Conservation (phyloP, 2,113 vertebrate genomes). For the Serinus canaria region DNA sequence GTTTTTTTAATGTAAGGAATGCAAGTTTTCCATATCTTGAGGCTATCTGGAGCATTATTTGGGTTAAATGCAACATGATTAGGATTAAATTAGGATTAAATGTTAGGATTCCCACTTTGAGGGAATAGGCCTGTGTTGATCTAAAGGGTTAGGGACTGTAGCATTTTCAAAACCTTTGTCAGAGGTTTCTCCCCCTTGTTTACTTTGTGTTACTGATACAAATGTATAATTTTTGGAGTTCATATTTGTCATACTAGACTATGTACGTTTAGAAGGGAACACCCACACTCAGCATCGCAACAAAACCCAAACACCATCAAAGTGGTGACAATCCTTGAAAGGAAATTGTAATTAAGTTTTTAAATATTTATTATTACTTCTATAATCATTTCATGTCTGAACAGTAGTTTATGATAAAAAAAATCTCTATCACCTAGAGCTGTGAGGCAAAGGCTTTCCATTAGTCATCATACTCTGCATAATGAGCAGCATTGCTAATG, state of each 20-base stretch:
- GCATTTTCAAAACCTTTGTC: neutral
- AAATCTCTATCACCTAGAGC: neutral
- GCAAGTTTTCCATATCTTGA: neutral
- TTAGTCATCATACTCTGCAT: neutral
- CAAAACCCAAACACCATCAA: neutral
- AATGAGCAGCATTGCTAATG: neutral
- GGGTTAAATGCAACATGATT: neutral
- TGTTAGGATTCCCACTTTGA: neutral
- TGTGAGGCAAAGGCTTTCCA: neutral
- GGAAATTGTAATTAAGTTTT: neutral
- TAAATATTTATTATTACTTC: neutral
- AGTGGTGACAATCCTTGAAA: neutral
- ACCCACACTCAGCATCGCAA: neutral
- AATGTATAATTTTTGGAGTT: neutral
- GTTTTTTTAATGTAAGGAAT: neutral
- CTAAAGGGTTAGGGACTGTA: neutral
- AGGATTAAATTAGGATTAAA: neutral
- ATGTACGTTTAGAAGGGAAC: neutral
- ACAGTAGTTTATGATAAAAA: neutral
- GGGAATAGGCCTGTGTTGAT: neutral
- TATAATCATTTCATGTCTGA: neutral
- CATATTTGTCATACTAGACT: neutral
- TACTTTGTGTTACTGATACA: neutral
- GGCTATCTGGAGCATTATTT: neutral
- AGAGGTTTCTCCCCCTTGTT: neutral